phyloP scores from a whole-genome alignment of 2,888 invertebrate species.

The Drosophila seclusa region DNA sequence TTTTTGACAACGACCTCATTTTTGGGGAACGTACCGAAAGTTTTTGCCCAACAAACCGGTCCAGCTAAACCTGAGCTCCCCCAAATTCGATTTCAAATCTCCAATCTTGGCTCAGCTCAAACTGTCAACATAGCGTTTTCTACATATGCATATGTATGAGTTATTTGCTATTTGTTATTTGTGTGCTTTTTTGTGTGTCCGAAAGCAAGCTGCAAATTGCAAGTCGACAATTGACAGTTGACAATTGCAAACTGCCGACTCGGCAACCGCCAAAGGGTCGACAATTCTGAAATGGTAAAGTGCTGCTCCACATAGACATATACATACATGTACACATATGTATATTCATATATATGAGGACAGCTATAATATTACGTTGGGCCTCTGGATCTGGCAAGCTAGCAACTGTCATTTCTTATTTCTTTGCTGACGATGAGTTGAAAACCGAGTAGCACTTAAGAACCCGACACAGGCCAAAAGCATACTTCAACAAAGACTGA shows the following conservation, averaged over 20 bases:
- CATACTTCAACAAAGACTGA: background rate
- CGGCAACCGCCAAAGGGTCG: slow-evolving; percentile 3
- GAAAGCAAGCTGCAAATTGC: slow-evolving; percentile 39
- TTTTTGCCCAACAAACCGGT: slow-evolving; percentile 51
- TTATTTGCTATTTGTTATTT: background rate
- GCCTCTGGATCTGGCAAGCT: slow-evolving; percentile 18
- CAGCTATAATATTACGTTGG: slow-evolving; percentile 14
- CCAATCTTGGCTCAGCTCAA: background rate
- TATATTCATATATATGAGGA: background rate
- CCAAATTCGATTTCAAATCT: background rate
- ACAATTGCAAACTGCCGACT: slow-evolving; percentile 29
- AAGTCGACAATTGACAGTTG: slow-evolving; percentile 21
- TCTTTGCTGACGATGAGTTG: slow-evolving; percentile 42
- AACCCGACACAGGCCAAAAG: background rate
- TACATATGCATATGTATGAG: background rate
- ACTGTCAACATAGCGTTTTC: slow-evolving; percentile 32
- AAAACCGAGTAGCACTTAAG: slow-evolving; percentile 33
- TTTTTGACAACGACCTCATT: slow-evolving; percentile 67
- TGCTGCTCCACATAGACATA: slow-evolving; percentile 5
- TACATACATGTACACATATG: background rate
- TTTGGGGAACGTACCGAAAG: slow-evolving; percentile 52
- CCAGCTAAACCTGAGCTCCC: slow-evolving; percentile 14
- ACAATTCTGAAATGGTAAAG: background rate
- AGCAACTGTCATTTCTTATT: slow-evolving; percentile 26
- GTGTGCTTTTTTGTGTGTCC: slow-evolving; percentile 17